Evolutionary conservation across 2,797 vertebrate species (phyloP).

Genomic region (Euthynnus affinis): DNA sequence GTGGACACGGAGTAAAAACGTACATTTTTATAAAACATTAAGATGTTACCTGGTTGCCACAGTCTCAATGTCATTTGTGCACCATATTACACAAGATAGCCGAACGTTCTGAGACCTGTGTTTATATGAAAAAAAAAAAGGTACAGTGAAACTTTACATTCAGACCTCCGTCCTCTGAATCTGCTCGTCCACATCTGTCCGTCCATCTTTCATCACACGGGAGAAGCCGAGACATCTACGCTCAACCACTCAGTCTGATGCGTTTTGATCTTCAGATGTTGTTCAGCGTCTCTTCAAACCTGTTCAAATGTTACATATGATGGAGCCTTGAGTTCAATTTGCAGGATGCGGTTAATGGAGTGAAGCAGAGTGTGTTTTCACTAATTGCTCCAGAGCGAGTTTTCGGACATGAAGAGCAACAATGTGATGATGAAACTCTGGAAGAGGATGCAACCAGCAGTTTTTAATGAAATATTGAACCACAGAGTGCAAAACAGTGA

Average conservation of each 20-base stretch:
- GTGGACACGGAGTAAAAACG: neutral
- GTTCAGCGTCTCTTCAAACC: neutral
- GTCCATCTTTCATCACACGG: constrained; percentile 9
- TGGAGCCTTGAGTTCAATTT: neutral
- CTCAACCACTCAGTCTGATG: neutral
- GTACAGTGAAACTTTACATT: neutral
- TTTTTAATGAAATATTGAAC: constrained; percentile 79
- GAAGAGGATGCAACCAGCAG: constrained; percentile 20
- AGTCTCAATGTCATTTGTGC: neutral
- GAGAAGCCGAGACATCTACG: neutral
- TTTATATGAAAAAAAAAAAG: neutral
- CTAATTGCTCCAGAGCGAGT: constrained; percentile 17
- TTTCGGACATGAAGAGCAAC: constrained; percentile 4
- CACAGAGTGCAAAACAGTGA: constrained; percentile 11
- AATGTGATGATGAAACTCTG: constrained; percentile 23
- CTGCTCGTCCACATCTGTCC: neutral
- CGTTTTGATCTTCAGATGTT: neutral
- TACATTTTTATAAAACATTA: neutral
- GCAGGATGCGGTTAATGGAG: neutral
- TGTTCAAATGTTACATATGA: neutral
- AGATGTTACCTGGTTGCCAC: neutral
- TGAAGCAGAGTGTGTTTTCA: neutral
- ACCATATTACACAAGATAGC: neutral
- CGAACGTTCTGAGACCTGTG: neutral
- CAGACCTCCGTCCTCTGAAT: neutral